These are phyloP conservation scores for Thaumatotibia leucotreta DNA, from an alignment of 1,140 invertebrate genomes.

Conservation along the genomic window DNA sequence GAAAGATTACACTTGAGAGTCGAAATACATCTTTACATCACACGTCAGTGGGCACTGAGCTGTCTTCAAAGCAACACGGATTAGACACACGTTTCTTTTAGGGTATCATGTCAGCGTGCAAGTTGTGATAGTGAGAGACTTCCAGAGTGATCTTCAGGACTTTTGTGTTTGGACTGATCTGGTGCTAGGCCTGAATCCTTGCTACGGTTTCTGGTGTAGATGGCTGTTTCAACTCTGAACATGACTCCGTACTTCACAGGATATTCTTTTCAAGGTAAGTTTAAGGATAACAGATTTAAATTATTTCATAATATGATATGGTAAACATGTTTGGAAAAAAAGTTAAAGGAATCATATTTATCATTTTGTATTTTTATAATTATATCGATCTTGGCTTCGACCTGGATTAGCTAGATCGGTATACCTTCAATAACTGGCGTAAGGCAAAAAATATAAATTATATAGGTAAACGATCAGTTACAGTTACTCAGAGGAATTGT, in stretches of 20 bases:
- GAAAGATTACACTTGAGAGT: conserved; percentile 76
- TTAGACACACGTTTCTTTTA: conserved; percentile 68
- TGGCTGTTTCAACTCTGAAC: conserved; percentile 90
- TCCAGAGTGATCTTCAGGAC: conserved; percentile 60
- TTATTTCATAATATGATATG: not conserved
- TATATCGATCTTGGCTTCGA: too few relatives aligned
- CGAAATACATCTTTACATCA: conserved; percentile 77
- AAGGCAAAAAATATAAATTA: too few relatives aligned
- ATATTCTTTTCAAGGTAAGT: conserved; percentile 93
- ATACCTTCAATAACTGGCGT: too few relatives aligned
- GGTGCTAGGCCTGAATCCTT: conserved; percentile 30
- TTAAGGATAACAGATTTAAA: conserved; percentile 15
- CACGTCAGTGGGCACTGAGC: conserved; percentile 74
- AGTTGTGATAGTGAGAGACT: conserved; percentile 68
- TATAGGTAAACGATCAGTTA: too few relatives aligned
- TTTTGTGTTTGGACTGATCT: conserved; percentile 53
- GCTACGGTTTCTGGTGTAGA: conserved; percentile 54
- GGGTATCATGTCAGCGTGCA: conserved; percentile 64
- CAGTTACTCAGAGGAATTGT: too few relatives aligned
- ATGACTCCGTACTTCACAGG: conserved; percentile 93
- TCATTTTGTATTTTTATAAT: too few relatives aligned
- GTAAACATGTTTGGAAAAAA: not conserved
- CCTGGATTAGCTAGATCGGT: too few relatives aligned
- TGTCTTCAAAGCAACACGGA: conserved; percentile 75
- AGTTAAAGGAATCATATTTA: too few relatives aligned